Evolutionary conservation across 2,888 invertebrate species (phyloP), one percentile per base, ranked within the genome.

Genomic region (Atrina japonica): DNA sequence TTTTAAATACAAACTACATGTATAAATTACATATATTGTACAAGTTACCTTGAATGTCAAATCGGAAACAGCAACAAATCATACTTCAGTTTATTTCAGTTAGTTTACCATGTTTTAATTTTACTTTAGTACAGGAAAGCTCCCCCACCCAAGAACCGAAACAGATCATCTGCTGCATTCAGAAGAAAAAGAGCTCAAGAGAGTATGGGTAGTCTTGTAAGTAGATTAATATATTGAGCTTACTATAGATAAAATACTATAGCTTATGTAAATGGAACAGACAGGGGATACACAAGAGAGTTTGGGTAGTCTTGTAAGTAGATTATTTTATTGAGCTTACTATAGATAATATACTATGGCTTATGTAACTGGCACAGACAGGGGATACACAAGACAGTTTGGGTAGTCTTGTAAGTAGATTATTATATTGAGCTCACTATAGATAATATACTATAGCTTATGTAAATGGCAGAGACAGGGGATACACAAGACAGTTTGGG

Each of bases 91-190:
- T 29, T 25, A 27, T 52, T n/a, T 27, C 14, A 27, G 27, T 2
- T 23, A 25, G 23, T 52, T 9, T 21, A 25, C 1, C 7, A 25
- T n/a, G 9, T 7, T 25, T 6, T 25, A 52, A 52, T n/a, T n/a
- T n/a, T 35, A 52, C 70, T 78, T 29, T 75, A 88, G 88, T 87
- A 86, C 69, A 81, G 86, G 50, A 78, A 84, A 71, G 84, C 88
- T 14, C 84, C 85, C 43, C 85, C 87, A 29, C 87, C 86, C 2
- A 84, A 86, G 71, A 86, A 86, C 68, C 61, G 86, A 58, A 86
- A 81, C 68, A 75, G 84, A 49, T 82, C 82, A 7, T 72, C 71
- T 23, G 63, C 63, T 29, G 71, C 71, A 5, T 47, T 72, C 14
- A 61, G 71, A 35, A 40, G 66, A 27, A 58, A 67, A 29, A 35